Percentiles rank a stretch among this genome's conserved stretches.
phyloP scores from a whole-genome alignment of 2,797 vertebrate genomes.

The Gymnoscopelus braueri region DNA sequence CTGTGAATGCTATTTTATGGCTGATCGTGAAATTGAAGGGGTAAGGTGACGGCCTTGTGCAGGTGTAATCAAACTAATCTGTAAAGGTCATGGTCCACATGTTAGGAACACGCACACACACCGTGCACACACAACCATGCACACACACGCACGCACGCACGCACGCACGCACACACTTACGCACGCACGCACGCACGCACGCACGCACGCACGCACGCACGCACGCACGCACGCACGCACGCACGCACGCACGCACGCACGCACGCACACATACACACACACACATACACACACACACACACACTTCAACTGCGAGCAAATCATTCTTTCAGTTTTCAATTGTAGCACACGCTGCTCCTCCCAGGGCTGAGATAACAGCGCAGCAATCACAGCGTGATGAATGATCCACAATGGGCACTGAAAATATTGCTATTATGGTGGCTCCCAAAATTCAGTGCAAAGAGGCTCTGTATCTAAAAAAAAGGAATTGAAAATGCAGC shows the following conservation, averaged over 20 bases:
- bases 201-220: not conserved
- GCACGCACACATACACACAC: not conserved
- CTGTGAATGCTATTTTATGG: constrained; percentile 18
- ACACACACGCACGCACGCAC: not conserved
- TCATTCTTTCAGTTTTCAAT: too few species aligned
- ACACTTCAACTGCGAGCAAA: constrained; percentile 14
- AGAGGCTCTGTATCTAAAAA: constrained; percentile 63
- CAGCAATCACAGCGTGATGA: constrained; percentile 79
- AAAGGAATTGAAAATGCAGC: constrained; percentile 75
- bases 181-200: constrained; percentile 4
- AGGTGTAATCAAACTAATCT: constrained; percentile 49
- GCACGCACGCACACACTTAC: constrained; percentile 4
- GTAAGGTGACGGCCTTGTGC: constrained; percentile 35
- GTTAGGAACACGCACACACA: constrained; percentile 17
- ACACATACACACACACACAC: too few species aligned
- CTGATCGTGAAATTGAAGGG: constrained; percentile 49
- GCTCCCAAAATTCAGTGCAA: constrained; percentile 69
- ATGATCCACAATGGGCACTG: constrained; percentile 76
- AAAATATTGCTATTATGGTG: constrained; percentile 73
- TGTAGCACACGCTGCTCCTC: constrained; percentile 26
- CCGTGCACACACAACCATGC: not conserved
- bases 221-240: not conserved
- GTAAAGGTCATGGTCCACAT: constrained; percentile 28
- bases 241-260: constrained; percentile 1
- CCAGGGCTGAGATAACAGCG: constrained; percentile 72